Conservation (phyloP, 2,888 invertebrate genomes). For the Plutella xylostella region DNA sequence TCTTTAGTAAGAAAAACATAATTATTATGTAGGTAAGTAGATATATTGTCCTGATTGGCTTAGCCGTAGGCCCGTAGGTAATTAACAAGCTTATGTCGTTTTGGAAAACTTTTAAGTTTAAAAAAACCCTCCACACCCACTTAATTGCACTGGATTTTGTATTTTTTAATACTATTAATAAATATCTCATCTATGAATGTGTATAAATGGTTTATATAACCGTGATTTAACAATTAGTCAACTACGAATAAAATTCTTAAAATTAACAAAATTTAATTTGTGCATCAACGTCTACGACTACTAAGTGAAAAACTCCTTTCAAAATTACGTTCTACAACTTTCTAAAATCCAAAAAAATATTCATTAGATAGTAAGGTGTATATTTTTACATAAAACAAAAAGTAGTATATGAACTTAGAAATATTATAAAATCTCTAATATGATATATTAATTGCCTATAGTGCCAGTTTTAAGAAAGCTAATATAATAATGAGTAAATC, state of each 20-base stretch:
- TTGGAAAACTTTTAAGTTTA: not conserved
- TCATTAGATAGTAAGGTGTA: too few species aligned
- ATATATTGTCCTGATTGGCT: too few species aligned
- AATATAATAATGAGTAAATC: not conserved
- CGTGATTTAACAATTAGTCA: slow-evolving; percentile 22
- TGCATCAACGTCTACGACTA: slow-evolving; percentile 62
- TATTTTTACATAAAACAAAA: not conserved
- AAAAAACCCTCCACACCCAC: not conserved
- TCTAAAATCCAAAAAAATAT: slow-evolving; percentile 20
- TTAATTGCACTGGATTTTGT: slow-evolving; percentile 8
- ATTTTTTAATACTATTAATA: not conserved
- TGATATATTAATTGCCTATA: not conserved
- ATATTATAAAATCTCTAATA: not conserved
- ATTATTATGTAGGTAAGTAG: too few species aligned
- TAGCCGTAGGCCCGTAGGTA: too few species aligned
- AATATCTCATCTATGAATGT: not conserved
- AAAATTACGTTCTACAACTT: slow-evolving; percentile 27
- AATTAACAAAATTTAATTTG: slow-evolving; percentile 48
- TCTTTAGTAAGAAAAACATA: too few species aligned
- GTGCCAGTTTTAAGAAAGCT: not conserved
- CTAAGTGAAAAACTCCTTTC: slow-evolving; percentile 46
- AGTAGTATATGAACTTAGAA: not conserved
- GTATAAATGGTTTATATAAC: slow-evolving; percentile 18
- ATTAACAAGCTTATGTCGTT: too few species aligned
- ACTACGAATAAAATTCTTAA: slow-evolving; percentile 35